Percentiles rank a stretch among this genome's conserved stretches.
phyloP scores from a whole-genome alignment of 2,797 vertebrate genomes.

The Sitta carolinensis region DNA sequence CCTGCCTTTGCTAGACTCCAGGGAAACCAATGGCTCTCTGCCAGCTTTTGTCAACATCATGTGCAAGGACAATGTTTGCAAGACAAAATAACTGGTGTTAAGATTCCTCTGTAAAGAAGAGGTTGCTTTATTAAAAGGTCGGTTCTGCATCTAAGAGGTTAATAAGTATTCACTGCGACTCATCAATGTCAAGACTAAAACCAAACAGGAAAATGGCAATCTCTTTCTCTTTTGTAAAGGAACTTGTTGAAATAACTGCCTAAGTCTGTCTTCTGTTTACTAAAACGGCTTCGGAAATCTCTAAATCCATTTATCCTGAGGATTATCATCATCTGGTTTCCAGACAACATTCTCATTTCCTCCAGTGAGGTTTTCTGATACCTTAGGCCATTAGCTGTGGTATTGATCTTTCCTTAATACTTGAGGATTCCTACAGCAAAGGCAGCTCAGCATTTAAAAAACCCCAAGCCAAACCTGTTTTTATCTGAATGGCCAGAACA shows the following conservation, averaged over 20 bases:
- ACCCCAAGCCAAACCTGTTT: constrained; percentile 17
- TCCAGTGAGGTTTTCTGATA: constrained; percentile 65
- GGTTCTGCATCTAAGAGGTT: constrained; percentile 32
- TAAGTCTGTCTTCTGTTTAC: constrained; percentile 68
- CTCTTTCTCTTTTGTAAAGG: constrained; percentile 57
- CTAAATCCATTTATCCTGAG: constrained; percentile 72
- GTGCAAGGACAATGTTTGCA: not conserved
- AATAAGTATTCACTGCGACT: constrained; percentile 42
- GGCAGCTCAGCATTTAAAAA: constrained; percentile 14
- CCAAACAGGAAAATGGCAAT: constrained; percentile 65
- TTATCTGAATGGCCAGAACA: constrained; percentile 58
- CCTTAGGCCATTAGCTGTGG: constrained; percentile 69
- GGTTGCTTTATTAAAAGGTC: constrained; percentile 8
- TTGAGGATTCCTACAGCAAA: constrained; percentile 60
- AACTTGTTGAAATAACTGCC: constrained; percentile 68
- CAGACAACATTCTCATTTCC: constrained; percentile 74
- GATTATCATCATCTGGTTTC: constrained; percentile 72
- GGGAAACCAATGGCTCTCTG: not conserved
- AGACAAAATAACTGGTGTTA: not conserved
- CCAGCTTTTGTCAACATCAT: not conserved
- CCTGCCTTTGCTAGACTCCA: not conserved
- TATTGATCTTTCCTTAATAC: constrained; percentile 73
- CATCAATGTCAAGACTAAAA: constrained; percentile 53
- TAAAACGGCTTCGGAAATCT: constrained; percentile 64
- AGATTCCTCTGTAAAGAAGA: not conserved